Percentiles rank a stretch among this genome's conserved stretches.
Evolutionary conservation across 2,888 invertebrate genomes (phyloP).

Genomic region (Masnerella sp.): DNA sequence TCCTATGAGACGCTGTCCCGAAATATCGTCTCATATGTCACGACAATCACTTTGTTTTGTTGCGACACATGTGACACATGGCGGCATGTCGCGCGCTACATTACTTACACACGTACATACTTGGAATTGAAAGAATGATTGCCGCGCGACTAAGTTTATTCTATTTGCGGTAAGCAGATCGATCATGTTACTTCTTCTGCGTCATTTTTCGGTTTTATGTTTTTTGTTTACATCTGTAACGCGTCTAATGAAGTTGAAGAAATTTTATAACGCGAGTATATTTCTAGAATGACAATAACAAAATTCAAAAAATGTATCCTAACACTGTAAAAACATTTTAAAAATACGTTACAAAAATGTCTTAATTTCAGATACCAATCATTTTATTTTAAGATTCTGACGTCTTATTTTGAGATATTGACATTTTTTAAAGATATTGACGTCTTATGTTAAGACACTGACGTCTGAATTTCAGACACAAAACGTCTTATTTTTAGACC

Average conservation of each 20-base stretch:
- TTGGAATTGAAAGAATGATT: constrained; percentile 55
- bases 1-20: constrained; percentile 66
- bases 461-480: too few relatives aligned
- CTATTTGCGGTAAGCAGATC: constrained; percentile 56
- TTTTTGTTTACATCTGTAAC: too few relatives aligned
- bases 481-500: too few relatives aligned
- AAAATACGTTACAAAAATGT: too few relatives aligned
- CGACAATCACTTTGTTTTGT: constrained; percentile 73
- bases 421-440: too few relatives aligned
- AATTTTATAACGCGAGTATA: constrained; percentile 5
- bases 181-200: constrained; percentile 18
- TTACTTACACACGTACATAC: constrained; percentile 38
- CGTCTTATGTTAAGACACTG: too few relatives aligned
- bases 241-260: constrained; percentile 25
- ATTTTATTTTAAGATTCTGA: too few relatives aligned
- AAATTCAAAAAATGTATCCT: too few relatives aligned
- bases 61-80: constrained; percentile 71
- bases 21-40: constrained; percentile 75
- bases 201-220: neutral
- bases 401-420: too few relatives aligned
- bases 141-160: constrained; percentile 49
- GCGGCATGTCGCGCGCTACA: constrained; percentile 37
- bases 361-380: too few relatives aligned
- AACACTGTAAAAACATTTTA: too few relatives aligned
- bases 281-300: too few relatives aligned